These are phyloP conservation scores for Neolamprologus caudopunctatus DNA, from an alignment of 2,113 vertebrate genomes.

Conservation along the genomic window DNA sequence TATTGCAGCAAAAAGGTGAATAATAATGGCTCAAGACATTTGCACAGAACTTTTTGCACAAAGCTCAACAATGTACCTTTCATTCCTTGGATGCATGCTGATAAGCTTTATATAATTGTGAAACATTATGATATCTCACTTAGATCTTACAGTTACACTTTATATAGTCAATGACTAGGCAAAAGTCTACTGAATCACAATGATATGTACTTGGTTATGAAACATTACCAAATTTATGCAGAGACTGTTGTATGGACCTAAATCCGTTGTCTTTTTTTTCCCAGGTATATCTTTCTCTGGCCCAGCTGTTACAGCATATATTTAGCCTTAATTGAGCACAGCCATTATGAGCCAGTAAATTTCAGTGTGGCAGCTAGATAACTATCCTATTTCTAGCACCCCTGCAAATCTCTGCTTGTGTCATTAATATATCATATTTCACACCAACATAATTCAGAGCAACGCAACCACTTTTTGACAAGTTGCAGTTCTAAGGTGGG, in stretches of 20 bases:
- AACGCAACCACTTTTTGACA: slow-evolving; percentile 19
- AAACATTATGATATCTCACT: background rate
- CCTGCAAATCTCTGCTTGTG: slow-evolving; percentile 1
- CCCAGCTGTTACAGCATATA: background rate
- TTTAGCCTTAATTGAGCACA: slow-evolving; percentile 13
- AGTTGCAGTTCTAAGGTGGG: slow-evolving; percentile 17
- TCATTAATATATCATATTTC: slow-evolving; percentile 30
- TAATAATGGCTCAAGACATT: background rate
- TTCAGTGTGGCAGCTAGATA: slow-evolving; percentile 14
- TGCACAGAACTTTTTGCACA: background rate
- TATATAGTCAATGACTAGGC: background rate
- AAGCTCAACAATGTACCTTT: background rate
- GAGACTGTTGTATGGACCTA: background rate
- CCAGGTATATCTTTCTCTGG: background rate
- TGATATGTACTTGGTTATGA: background rate
- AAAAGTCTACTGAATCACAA: background rate
- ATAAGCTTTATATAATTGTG: background rate
- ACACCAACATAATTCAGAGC: slow-evolving; percentile 20
- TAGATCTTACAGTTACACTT: background rate
- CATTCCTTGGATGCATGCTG: background rate
- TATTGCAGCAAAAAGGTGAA: background rate
- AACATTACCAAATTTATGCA: background rate
- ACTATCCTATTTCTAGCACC: slow-evolving; percentile 17
- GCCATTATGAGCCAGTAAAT: background rate
- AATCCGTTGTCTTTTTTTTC: background rate